Percentiles rank a stretch among this genome's conserved stretches.
Conservation (phyloP, 2,113 vertebrate species). For the Muntiacus reevesi region DNA sequence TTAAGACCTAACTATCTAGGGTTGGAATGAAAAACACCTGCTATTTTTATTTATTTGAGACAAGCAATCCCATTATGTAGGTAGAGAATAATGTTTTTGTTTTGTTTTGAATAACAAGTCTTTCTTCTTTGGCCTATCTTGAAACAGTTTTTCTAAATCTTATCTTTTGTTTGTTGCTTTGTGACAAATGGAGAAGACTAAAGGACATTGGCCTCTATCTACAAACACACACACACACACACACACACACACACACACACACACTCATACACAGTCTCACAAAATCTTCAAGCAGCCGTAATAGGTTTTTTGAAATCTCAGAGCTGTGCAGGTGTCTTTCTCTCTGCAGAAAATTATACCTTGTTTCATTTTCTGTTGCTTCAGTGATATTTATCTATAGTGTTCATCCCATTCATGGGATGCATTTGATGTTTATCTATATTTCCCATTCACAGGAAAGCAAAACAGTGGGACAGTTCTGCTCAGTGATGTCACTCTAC, state of each 20-base stretch:
- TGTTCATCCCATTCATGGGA: background rate
- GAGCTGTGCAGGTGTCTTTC: constrained; percentile 35
- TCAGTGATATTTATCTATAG: background rate
- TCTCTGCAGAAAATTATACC: background rate
- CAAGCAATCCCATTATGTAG: background rate
- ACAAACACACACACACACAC: too few species aligned
- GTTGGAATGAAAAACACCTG: background rate
- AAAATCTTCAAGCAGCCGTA: background rate
- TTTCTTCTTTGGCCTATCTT: constrained; percentile 27
- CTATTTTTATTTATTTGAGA: background rate
- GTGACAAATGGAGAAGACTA: background rate
- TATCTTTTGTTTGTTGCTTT: constrained; percentile 32
- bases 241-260: too few species aligned
- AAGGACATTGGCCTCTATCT: background rate
- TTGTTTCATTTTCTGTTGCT: constrained; percentile 61
- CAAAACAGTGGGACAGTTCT: background rate
- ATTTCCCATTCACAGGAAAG: background rate
- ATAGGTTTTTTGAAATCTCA: background rate
- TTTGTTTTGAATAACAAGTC: constrained; percentile 14
- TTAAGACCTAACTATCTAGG: background rate
- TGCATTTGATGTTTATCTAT: background rate
- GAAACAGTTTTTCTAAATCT: background rate
- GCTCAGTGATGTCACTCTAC: background rate
- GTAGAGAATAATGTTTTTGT: background rate
- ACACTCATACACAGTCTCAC: background rate